Conservation (phyloP, 2,888 invertebrate species). For the Drosophila differens region DNA sequence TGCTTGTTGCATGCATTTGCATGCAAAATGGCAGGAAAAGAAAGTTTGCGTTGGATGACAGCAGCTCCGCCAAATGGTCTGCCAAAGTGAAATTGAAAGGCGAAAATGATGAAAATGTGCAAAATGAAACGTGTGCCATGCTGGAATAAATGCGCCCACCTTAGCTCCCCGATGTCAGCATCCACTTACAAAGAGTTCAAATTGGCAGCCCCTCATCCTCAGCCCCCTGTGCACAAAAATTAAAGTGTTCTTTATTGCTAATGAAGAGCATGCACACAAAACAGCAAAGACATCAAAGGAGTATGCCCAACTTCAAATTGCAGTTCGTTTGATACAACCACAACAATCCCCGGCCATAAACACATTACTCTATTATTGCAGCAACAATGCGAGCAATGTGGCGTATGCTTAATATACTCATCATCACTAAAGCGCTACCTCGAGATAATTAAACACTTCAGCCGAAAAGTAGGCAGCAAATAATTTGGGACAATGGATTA, state of each 20-base stretch:
- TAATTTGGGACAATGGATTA: conserved; percentile 9
- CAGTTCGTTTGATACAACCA: conserved; percentile 9
- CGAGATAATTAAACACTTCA: conserved; percentile 12
- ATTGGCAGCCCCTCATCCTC: conserved; percentile 26
- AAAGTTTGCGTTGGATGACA: conserved; percentile 59
- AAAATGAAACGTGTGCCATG: conserved; percentile 71
- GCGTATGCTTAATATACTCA: conserved; percentile 47
- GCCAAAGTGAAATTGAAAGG: conserved; percentile 73
- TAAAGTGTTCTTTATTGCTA: conserved; percentile 58
- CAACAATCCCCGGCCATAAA: conserved; percentile 7
- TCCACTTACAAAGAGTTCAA: conserved; percentile 61
- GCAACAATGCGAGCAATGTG: conserved; percentile 34
- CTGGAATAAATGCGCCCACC: conserved; percentile 21
- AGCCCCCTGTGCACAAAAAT: conserved; percentile 11
- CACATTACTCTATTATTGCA: conserved; percentile 42
- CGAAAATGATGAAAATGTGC: conserved; percentile 74
- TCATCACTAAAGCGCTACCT: conserved; percentile 3
- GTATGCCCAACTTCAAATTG: conserved; percentile 26
- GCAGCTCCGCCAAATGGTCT: conserved; percentile 52
- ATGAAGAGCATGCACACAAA: conserved; percentile 49
- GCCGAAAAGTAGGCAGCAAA: conserved; percentile 36
- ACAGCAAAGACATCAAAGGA: conserved; percentile 6
- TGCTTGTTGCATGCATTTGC: conserved; percentile 72
- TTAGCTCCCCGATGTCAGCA: conserved; percentile 28
- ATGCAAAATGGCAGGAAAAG: conserved; percentile 62